Percentiles rank a stretch among this genome's conserved stretches.
Conservation (phyloP, 2,113 vertebrate genomes). For the Platysteira castanea region DNA sequence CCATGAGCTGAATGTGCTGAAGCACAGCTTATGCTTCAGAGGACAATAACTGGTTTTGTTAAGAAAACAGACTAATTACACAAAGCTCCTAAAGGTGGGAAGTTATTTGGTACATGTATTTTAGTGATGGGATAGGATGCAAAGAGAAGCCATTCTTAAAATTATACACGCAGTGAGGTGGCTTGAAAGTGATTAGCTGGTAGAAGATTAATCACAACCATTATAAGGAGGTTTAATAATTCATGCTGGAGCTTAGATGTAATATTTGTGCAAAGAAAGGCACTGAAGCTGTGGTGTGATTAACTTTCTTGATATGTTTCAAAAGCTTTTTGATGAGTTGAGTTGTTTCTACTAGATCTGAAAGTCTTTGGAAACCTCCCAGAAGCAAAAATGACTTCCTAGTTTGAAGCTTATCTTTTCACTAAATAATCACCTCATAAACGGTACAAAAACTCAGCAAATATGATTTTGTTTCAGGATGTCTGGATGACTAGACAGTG, state of each 20-base stretch:
- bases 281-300: not conserved
- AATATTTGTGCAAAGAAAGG: constrained; percentile 27
- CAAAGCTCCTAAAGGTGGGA: not conserved
- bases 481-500: fast-evolving
- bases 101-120: not conserved
- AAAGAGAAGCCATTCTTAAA: not conserved
- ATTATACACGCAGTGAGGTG: not conserved
- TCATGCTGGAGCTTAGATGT: constrained; percentile 41
- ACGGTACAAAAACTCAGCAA: not conserved
- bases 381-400: not conserved
- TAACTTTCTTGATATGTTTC: not conserved
- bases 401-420: not conserved
- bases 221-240: constrained; percentile 38
- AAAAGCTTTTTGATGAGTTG: not conserved
- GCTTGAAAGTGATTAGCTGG: constrained; percentile 9
- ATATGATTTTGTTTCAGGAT: not conserved
- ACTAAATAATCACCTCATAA: not conserved
- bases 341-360: not conserved
- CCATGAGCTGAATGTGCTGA: not conserved
- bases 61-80: not conserved
- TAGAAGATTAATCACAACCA: constrained; percentile 31
- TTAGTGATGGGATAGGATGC: not conserved
- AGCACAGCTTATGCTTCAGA: not conserved
- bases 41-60: not conserved
- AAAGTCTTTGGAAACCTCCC: not conserved